Percentiles rank a stretch among this genome's conserved stretches.
These are phyloP conservation scores for Noctuana brunneofusca DNA, from an alignment of 2,888 invertebrate genomes.

Conservation along the genomic window DNA sequence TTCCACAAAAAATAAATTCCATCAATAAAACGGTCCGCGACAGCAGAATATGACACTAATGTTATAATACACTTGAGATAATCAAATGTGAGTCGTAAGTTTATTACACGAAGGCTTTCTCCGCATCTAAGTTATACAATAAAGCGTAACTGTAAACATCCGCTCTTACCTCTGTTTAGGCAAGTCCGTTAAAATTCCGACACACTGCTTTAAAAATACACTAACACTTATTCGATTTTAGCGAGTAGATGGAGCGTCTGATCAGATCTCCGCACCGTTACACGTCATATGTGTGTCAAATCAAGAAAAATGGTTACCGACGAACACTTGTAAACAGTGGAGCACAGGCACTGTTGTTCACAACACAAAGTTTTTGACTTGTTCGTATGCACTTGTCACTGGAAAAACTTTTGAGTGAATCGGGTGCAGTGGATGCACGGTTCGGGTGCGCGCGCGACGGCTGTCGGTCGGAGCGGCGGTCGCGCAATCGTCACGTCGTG, in stretches of 20 bases:
- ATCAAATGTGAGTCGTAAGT: slow-evolving; percentile 34
- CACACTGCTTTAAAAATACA: slow-evolving; percentile 73
- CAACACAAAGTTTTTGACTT: slow-evolving; percentile 53
- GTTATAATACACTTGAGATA: slow-evolving; percentile 28
- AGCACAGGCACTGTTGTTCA: slow-evolving; percentile 58
- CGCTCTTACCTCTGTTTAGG: slow-evolving; percentile 77
- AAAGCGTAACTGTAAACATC: slow-evolving; percentile 78
- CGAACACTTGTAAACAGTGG: slow-evolving; percentile 47
- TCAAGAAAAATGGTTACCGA: slow-evolving; percentile 53
- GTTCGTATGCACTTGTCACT: slow-evolving; percentile 47
- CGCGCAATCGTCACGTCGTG: slow-evolving; percentile 51
- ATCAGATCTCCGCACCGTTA: slow-evolving; percentile 69
- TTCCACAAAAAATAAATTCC: slow-evolving; percentile 5
- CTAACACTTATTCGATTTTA: slow-evolving; percentile 77
- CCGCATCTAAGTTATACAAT: slow-evolving; percentile 68
- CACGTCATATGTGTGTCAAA: slow-evolving; percentile 80
- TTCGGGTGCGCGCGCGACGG: slow-evolving; percentile 50
- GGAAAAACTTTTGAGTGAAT: slow-evolving; percentile 47
- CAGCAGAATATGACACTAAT: slow-evolving; percentile 27
- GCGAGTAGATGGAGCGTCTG: slow-evolving; percentile 75
- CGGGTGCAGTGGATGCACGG: slow-evolving; percentile 40
- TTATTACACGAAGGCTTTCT: slow-evolving; percentile 45
- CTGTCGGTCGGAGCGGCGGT: slow-evolving; percentile 32
- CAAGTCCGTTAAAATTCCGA: slow-evolving; percentile 81
- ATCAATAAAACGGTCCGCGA: slow-evolving; percentile 4